A percentile compares a stretch with the other conserved stretches of the same genome.
Evolutionary conservation across 2,797 vertebrate species (phyloP).

Genomic region (Esox lucius): DNA sequence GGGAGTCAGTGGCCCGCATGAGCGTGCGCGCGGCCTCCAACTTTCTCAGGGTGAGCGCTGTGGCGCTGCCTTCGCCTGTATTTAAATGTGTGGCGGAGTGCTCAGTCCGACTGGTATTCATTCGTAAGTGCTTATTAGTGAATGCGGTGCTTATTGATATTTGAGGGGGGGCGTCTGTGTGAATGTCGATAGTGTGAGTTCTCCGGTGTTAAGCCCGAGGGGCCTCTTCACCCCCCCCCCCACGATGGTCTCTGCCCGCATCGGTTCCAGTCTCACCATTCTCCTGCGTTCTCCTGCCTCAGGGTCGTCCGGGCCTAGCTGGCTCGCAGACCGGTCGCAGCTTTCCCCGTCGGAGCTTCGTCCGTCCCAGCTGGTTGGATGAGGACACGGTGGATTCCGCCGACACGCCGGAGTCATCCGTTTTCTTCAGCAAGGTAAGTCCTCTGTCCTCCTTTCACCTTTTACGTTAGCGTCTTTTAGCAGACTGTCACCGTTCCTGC

Average conservation of each 20-base stretch:
- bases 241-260: too few species aligned
- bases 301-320: conserved; percentile 86
- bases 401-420: conserved; percentile 83
- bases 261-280: background rate
- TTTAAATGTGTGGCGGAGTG: background rate
- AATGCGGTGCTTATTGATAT: too few species aligned
- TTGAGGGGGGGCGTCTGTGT: too few species aligned
- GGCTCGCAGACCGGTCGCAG: conserved; percentile 70
- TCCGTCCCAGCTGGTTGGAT: conserved; percentile 86
- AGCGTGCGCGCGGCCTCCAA: conserved; percentile 91
- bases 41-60: conserved; percentile 78
- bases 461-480: too few species aligned
- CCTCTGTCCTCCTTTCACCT: fast-evolving
- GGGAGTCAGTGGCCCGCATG: conserved; percentile 93
- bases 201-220: too few species aligned
- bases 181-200: too few species aligned
- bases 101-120: too few species aligned
- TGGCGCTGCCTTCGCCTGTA: conserved; percentile 3
- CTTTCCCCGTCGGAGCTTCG: conserved; percentile 84
- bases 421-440: conserved; percentile 93
- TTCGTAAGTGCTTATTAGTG: too few species aligned
- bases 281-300: background rate
- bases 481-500: background rate
- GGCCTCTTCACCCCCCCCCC: too few species aligned
- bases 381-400: conserved; percentile 86